Conservation (phyloP, 53 echinoderm and acorn worm species). For the Luidia sarsii region DNA sequence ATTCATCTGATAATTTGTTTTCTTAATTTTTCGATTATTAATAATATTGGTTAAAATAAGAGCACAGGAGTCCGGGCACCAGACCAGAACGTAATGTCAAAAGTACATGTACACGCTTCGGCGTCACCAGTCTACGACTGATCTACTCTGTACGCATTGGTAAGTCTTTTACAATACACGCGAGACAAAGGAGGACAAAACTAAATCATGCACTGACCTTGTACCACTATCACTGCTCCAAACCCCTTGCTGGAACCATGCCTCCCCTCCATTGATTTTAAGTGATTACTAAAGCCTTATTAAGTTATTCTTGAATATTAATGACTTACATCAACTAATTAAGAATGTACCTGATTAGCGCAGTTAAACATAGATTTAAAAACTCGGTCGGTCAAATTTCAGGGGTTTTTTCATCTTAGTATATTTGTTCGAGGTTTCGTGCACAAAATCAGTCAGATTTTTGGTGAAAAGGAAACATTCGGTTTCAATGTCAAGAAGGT, state of each 20-base stretch:
- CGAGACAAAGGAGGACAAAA: too few relatives aligned
- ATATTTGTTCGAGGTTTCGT: too few relatives aligned
- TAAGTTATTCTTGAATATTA: conserved; percentile 13
- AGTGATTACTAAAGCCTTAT: neutral
- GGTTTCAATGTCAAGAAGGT: too few relatives aligned
- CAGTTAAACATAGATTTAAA: too few relatives aligned
- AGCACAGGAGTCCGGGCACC: conserved; percentile 4
- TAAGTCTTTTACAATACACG: neutral
- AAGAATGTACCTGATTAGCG: neutral
- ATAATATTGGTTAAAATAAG: neutral
- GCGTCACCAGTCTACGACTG: too few relatives aligned
- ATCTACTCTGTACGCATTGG: neutral
- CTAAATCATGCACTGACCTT: conserved; percentile 13
- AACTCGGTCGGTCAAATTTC: too few relatives aligned
- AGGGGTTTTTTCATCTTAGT: too few relatives aligned
- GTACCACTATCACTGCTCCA: neutral
- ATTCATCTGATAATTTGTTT: neutral
- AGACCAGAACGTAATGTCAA: neutral
- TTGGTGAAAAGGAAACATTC: too few relatives aligned
- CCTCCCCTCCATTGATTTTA: neutral
- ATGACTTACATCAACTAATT: neutral
- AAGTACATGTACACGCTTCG: too few relatives aligned
- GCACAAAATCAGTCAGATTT: too few relatives aligned
- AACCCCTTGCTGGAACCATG: neutral
- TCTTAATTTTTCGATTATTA: too few relatives aligned